A percentile compares a stretch with the other conserved stretches of the same genome.
phyloP scores from a whole-genome alignment of 2,797 vertebrate species.

The Microcaecilia unicolor region DNA sequence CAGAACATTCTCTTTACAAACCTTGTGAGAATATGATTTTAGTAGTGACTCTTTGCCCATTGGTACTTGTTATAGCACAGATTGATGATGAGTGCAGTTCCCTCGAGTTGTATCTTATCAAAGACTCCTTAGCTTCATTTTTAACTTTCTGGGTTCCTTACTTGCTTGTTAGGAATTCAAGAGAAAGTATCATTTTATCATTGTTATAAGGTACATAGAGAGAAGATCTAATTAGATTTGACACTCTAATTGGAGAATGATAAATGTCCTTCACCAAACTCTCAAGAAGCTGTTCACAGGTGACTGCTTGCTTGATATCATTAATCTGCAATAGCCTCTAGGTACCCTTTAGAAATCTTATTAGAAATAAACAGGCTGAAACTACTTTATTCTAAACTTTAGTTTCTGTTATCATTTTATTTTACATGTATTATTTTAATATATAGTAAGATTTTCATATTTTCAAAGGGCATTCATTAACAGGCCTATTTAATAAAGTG shows the following conservation, averaged over 20 bases:
- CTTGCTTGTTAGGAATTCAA: slow-evolving; percentile 26
- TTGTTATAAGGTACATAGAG: slow-evolving; percentile 4
- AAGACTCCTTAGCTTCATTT: slow-evolving; percentile 1
- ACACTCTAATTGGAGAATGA: slow-evolving; percentile 43
- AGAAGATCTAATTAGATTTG: slow-evolving; percentile 35
- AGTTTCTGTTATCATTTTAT: no score
- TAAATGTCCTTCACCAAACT: slow-evolving; percentile 35
- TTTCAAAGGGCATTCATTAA: background rate
- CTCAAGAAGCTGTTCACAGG: slow-evolving; percentile 22
- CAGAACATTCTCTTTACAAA: slow-evolving; percentile 9
- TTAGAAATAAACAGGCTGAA: slow-evolving; percentile 2
- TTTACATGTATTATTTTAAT: background rate
- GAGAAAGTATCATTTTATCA: background rate
- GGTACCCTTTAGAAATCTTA: slow-evolving; percentile 2
- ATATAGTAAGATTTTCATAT: background rate
- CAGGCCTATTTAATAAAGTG: background rate
- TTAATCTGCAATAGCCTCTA: background rate
- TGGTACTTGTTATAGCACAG: slow-evolving; percentile 3
- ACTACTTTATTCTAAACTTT: no score
- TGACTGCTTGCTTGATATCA: slow-evolving; percentile 22
- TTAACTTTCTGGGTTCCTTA: background rate
- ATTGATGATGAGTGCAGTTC: slow-evolving; percentile 13
- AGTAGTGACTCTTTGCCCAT: slow-evolving; percentile 10
- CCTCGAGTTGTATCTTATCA: slow-evolving; percentile 1
- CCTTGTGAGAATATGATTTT: slow-evolving; percentile 15